phyloP scores from a whole-genome alignment of 64 coral and sea anemone species.

The Astreopora myriophthalma region DNA sequence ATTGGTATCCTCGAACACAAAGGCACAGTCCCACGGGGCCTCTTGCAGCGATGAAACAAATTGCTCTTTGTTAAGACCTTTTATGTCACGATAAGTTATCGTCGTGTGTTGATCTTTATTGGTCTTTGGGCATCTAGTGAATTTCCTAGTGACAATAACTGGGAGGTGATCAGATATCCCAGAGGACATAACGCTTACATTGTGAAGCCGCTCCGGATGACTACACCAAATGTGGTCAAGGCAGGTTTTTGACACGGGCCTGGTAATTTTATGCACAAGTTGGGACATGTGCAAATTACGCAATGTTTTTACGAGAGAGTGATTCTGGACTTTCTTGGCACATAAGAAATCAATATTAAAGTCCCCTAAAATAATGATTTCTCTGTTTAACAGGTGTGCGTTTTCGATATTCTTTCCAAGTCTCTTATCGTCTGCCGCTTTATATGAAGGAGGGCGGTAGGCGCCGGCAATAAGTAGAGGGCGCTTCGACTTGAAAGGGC shows the following conservation, averaged over 20 bases:
- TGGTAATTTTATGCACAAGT: constrained; percentile 44
- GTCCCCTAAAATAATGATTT: constrained; percentile 55
- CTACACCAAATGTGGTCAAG: constrained; percentile 73
- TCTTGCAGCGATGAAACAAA: neutral
- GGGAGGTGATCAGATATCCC: constrained; percentile 70
- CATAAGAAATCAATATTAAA: constrained; percentile 52
- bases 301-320: constrained; percentile 58
- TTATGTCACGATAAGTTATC: constrained; percentile 36
- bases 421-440: constrained; percentile 31
- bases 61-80: neutral
- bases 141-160: constrained; percentile 40
- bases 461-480: constrained; percentile 36
- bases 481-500: constrained; percentile 57
- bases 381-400: constrained; percentile 25
- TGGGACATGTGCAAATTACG: constrained; percentile 33
- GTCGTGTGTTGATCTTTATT: neutral
- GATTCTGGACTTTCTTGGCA: constrained; percentile 33
- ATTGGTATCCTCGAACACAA: constrained; percentile 58
- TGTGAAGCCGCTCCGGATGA: constrained; percentile 49
- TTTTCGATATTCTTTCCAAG: constrained; percentile 67
- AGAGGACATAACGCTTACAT: neutral
- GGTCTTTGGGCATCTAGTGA: neutral
- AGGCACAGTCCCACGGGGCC: constrained; percentile 65
- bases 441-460: constrained; percentile 39
- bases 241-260: constrained; percentile 53